phyloP scores from a whole-genome alignment of 2,113 vertebrate genomes.

The Diadophis punctatus region DNA sequence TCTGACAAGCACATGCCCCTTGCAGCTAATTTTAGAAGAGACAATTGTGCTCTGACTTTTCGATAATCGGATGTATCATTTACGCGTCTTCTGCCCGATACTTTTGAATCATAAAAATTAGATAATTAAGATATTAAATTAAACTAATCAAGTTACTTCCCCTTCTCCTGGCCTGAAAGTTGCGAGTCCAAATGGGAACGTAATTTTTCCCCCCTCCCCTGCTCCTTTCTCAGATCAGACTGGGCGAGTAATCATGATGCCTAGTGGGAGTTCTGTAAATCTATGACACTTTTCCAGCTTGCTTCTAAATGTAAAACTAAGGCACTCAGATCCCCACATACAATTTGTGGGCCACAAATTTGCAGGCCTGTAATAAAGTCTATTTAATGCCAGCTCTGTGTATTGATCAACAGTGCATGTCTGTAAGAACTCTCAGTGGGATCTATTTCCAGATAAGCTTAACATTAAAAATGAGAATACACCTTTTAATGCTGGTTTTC shows the following conservation, averaged over 20 bases:
- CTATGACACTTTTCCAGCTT: background rate
- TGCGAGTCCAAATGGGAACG: background rate
- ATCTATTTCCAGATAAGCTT: background rate
- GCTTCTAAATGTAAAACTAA: background rate
- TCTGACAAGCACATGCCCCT: conserved; percentile 16
- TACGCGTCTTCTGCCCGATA: conserved; percentile 35
- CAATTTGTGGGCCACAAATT: background rate
- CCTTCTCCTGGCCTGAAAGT: conserved; percentile 18
- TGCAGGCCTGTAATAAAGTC: conserved; percentile 22
- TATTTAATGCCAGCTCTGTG: conserved; percentile 46
- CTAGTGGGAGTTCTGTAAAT: background rate
- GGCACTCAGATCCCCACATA: background rate
- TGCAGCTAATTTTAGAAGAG: conserved; percentile 40
- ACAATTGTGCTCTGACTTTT: conserved; percentile 35
- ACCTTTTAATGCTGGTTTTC: conserved; percentile 57
- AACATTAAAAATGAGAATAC: conserved; percentile 45
- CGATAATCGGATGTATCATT: conserved; percentile 30
- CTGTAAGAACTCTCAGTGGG: background rate
- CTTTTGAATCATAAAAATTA: conserved; percentile 23
- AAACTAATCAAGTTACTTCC: conserved; percentile 39
- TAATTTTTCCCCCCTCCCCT: background rate
- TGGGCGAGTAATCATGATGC: background rate
- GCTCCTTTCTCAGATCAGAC: background rate
- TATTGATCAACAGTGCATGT: conserved; percentile 35
- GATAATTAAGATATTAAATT: conserved; percentile 46